Percentiles rank a stretch among this genome's conserved stretches.
Conservation (phyloP, 2,797 vertebrate genomes). For the Catostomus latipinnis region DNA sequence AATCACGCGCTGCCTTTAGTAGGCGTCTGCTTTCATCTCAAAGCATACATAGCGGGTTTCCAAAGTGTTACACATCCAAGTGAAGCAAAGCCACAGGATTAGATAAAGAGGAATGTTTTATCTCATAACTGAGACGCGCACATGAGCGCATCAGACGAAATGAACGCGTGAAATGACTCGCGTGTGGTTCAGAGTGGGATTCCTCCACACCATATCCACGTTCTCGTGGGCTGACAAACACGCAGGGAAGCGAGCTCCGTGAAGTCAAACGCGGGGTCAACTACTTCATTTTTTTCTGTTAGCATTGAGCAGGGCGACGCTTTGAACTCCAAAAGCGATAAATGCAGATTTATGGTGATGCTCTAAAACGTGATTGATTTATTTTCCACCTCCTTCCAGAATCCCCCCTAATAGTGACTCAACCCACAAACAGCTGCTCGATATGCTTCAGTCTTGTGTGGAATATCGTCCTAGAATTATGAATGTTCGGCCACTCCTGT, state of each 20-base stretch:
- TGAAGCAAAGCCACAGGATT: conserved; percentile 21
- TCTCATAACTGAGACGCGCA: conserved; percentile 47
- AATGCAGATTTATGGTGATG: conserved; percentile 54
- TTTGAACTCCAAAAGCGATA: conserved; percentile 48
- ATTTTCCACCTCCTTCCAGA: conserved; percentile 43
- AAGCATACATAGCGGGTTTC: conserved; percentile 5
- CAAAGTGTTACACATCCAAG: conserved; percentile 31
- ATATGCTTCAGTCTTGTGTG: conserved; percentile 35
- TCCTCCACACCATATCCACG: conserved; percentile 47
- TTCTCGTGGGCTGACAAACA: conserved; percentile 45
- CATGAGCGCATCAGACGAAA: conserved; percentile 53
- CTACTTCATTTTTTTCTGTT: conserved; percentile 31
- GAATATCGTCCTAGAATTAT: conserved; percentile 25
- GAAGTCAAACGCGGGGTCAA: conserved; percentile 45
- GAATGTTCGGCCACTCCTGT: conserved; percentile 20
- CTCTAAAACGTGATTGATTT: conserved; percentile 55
- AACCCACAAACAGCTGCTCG: conserved; percentile 42
- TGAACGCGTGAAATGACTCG: conserved; percentile 65
- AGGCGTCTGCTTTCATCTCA: conserved; percentile 36
- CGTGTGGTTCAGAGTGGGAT: conserved; percentile 63
- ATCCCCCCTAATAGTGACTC: conserved; percentile 35
- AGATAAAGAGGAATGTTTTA: conserved; percentile 45
- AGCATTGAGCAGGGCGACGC: conserved; percentile 38
- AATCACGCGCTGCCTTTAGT: conserved; percentile 32
- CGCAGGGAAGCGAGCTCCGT: conserved; percentile 30